Conservation (phyloP, 2,113 vertebrate genomes). For the Marmota flaviventris region DNA sequence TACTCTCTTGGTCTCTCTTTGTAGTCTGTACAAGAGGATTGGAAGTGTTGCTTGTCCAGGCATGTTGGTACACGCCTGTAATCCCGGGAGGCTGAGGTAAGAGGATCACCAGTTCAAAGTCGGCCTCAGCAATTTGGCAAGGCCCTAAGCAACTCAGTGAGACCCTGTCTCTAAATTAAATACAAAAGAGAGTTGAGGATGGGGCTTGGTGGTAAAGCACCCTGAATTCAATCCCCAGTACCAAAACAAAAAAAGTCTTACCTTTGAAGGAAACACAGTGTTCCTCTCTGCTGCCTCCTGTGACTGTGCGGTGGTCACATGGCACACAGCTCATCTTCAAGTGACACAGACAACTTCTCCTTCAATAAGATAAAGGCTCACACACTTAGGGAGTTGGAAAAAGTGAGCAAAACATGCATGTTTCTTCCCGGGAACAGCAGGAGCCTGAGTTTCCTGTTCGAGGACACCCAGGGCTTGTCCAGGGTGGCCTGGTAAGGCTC, state of each 20-base stretch:
- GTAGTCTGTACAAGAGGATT: background rate
- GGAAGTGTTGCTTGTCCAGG: background rate
- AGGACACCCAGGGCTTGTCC: background rate
- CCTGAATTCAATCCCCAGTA: too few species aligned
- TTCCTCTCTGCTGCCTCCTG: background rate
- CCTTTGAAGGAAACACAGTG: background rate
- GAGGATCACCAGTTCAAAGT: too few species aligned
- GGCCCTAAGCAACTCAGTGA: too few species aligned
- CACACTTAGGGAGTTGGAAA: background rate
- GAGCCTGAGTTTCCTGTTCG: background rate
- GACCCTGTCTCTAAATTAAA: too few species aligned
- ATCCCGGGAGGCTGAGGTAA: too few species aligned
- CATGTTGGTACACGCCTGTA: too few species aligned
- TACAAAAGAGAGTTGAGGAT: too few species aligned
- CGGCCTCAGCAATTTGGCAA: too few species aligned
- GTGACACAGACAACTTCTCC: background rate
- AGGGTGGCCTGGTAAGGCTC: too few species aligned
- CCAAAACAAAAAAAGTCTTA: background rate
- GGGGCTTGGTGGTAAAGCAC: too few species aligned
- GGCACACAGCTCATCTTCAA: slow-evolving; percentile 22
- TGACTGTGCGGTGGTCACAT: background rate
- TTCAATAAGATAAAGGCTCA: background rate
- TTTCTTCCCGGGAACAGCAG: background rate
- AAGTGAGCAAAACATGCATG: background rate
- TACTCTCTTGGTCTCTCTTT: background rate